These are phyloP conservation scores for Carcina quercana DNA, from an alignment of 2,888 invertebrate genomes.

Conservation along the genomic window DNA sequence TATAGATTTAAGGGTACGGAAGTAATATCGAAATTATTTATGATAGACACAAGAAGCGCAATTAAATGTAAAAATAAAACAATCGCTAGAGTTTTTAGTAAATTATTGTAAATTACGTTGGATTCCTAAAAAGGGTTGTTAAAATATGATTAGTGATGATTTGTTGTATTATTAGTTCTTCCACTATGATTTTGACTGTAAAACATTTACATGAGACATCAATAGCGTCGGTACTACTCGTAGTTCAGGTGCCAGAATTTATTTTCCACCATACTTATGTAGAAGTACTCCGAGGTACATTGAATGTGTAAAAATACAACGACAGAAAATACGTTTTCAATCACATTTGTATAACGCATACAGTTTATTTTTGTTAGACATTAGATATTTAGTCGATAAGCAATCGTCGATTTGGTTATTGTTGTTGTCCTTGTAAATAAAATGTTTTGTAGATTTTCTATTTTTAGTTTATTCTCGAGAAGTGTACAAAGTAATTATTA, in stretches of 20 bases:
- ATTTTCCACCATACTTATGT: slow-evolving; percentile 35
- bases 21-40: slow-evolving; percentile 59
- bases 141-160: neutral
- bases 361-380: slow-evolving; percentile 41
- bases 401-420: slow-evolving; percentile 51
- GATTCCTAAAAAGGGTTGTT: neutral
- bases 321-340: neutral
- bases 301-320: slow-evolving; percentile 27
- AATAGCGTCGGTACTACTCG: slow-evolving; percentile 17
- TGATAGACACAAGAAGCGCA: slow-evolving; percentile 42
- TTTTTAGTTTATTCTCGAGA: slow-evolving; percentile 59
- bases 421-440: slow-evolving; percentile 68
- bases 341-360: slow-evolving; percentile 1
- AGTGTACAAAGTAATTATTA: slow-evolving; percentile 70
- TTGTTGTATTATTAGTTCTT: neutral
- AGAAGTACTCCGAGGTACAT: too few species aligned
- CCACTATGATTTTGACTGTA: neutral
- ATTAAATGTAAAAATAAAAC: slow-evolving; percentile 41
- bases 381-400: slow-evolving; percentile 36
- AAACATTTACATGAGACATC: neutral
- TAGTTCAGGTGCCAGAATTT: slow-evolving; percentile 43
- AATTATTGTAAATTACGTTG: slow-evolving; percentile 33
- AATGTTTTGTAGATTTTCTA: slow-evolving; percentile 70
- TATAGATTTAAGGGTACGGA: slow-evolving; percentile 62
- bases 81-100: slow-evolving; percentile 26